phyloP scores from a whole-genome alignment of 2,113 vertebrate species.

The Zingel zingel region DNA sequence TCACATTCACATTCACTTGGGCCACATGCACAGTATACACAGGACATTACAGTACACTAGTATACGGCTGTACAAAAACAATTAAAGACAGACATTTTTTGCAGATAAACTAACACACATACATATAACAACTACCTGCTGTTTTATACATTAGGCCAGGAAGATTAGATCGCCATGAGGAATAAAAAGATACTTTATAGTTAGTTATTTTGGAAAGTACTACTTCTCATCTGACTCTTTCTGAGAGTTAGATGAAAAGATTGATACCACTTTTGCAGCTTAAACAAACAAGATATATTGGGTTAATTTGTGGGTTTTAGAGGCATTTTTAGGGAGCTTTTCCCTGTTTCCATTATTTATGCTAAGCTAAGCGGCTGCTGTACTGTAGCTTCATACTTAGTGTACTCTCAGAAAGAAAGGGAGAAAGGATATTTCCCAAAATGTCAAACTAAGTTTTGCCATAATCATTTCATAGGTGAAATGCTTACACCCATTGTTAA shows the following conservation, averaged over 20 bases:
- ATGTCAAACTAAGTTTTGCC: background rate
- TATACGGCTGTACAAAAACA: conserved; percentile 9
- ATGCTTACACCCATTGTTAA: background rate
- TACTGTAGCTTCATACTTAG: background rate
- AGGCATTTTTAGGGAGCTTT: too few relatives aligned
- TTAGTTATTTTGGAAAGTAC: background rate
- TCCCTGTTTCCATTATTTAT: background rate
- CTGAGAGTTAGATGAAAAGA: background rate
- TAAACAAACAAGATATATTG: too few relatives aligned
- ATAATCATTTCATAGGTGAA: background rate
- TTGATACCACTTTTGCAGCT: background rate
- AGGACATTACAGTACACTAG: conserved; percentile 30
- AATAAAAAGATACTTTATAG: background rate
- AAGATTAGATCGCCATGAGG: background rate
- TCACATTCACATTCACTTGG: conserved; percentile 76
- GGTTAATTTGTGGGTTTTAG: too few relatives aligned
- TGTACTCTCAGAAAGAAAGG: too few relatives aligned
- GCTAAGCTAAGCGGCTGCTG: background rate
- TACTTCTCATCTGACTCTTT: background rate
- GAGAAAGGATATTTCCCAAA: background rate
- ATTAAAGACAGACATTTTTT: conserved; percentile 3
- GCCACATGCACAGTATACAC: conserved; percentile 74
- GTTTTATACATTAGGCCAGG: background rate
- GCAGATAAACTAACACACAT: background rate
- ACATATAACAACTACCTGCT: background rate